Evolutionary conservation across 1,140 invertebrate genomes (phyloP), one percentile per base, ranked within the genome.

Genomic region (Drosophila eugracilis): DNA sequence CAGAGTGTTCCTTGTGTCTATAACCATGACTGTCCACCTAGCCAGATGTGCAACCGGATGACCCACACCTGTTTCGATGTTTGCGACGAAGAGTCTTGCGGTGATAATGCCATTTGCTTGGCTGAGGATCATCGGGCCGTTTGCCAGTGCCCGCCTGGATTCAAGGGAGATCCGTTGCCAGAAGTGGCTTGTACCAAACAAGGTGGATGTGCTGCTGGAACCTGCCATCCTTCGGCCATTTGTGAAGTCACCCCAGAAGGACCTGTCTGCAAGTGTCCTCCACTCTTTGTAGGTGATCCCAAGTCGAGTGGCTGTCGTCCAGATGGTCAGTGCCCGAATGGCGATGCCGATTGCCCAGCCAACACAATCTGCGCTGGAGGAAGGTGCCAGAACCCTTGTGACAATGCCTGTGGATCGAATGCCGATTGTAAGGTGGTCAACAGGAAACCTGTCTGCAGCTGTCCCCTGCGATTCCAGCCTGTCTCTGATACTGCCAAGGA

Each of bases 81-180:
- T 12, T 98, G 97, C 88, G 94, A 94, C 60, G 94, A 95, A 86
- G 94, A 96, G 75, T 94, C 95, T 5, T 98, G 97, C 84, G 97
- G 97, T 1, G 94, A 94, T 22, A 97, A 97, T 92, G 96, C 97
- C 7, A 95, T 98, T 37, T 98, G 97, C 89, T 94, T 97, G 65
- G 95, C 96, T 9, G 96, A 97, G 89, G 95, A 96, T 83, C 96
- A 97, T 85, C 94, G 94, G 78, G 94, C 95, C 2, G 94, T 94
- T 2, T 98, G 97, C 79, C 95, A 96, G 80, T 98, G 97, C 90
- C 96, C 96, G 19, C 94, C 95, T 14, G 97, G 97, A 1, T 96
- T 94, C 79, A 93, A 93, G 80, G 94, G 96, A 0, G 95, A 97
- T 92, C 96, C 97, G 1, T 90, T 96, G 5, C 94, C 97, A 1